A percentile compares a stretch with the other conserved stretches of the same genome.
Evolutionary conservation across 2,888 invertebrate species (phyloP).

Genomic region (Limnephilus lunatus): DNA sequence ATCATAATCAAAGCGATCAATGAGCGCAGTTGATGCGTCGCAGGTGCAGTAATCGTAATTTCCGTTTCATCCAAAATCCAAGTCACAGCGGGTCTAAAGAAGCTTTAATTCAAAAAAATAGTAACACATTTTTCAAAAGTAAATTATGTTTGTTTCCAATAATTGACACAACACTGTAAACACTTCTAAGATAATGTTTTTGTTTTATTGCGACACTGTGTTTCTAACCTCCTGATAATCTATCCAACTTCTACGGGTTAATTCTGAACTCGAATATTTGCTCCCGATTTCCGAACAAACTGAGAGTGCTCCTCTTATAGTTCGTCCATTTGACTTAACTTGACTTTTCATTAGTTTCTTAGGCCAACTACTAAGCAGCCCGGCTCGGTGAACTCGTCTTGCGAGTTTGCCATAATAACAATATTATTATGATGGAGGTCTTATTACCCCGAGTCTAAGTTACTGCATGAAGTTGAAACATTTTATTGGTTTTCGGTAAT

Average conservation of each 20-base stretch:
- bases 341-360: neutral
- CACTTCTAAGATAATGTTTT: neutral
- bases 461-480: neutral
- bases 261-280: neutral
- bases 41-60: too few species aligned
- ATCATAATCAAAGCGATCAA: too few species aligned
- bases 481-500: neutral
- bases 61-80: too few species aligned
- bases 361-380: neutral
- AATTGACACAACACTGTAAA: neutral
- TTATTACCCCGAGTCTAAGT: neutral
- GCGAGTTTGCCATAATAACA: neutral
- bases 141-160: neutral
- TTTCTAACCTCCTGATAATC: neutral
- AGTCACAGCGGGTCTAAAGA: too few species aligned
- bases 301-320: neutral
- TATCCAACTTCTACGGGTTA: neutral
- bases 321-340: neutral
- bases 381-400: neutral
- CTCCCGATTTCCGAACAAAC: neutral
- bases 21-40: too few species aligned
- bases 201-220: neutral
- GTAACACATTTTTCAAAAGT: too few species aligned
- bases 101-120: too few species aligned
- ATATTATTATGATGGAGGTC: neutral